Conservation (phyloP, 2,113 vertebrate genomes). For the Phrynosoma platyrhinos region DNA sequence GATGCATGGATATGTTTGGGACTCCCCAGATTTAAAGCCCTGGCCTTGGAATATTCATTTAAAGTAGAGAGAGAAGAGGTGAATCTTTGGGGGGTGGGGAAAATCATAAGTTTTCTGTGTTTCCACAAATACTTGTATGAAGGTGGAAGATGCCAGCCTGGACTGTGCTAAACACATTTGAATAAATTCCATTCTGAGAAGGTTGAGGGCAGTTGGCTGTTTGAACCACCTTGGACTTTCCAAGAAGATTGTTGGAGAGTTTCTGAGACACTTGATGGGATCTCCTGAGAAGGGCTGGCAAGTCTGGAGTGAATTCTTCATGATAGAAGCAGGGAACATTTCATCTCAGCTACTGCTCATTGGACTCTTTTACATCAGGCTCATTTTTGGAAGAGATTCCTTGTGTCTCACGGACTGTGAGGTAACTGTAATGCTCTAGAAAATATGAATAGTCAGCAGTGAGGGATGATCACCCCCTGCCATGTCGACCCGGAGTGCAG, state of each 20-base stretch:
- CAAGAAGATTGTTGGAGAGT: background rate
- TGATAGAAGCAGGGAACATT: background rate
- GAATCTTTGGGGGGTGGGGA: no score
- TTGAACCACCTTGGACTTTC: background rate
- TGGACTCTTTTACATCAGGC: background rate
- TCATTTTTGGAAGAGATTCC: background rate
- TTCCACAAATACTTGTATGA: background rate
- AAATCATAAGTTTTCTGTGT: no score
- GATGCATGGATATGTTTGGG: background rate
- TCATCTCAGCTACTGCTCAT: background rate
- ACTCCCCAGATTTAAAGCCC: background rate
- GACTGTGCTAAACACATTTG: background rate
- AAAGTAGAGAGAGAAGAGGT: background rate
- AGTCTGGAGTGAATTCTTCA: background rate
- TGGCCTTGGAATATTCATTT: background rate
- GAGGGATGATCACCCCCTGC: no score
- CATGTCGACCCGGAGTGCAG: no score
- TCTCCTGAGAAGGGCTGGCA: background rate
- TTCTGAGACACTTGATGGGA: no score
- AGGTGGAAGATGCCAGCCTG: background rate
- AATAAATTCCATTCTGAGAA: conserved; percentile 28
- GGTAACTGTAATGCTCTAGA: background rate
- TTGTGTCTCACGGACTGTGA: background rate
- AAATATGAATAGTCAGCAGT: no score
- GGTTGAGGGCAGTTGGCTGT: conserved; percentile 9